phyloP scores from a whole-genome alignment of 2,888 invertebrate species.

The Yponomeuta cagnagella region DNA sequence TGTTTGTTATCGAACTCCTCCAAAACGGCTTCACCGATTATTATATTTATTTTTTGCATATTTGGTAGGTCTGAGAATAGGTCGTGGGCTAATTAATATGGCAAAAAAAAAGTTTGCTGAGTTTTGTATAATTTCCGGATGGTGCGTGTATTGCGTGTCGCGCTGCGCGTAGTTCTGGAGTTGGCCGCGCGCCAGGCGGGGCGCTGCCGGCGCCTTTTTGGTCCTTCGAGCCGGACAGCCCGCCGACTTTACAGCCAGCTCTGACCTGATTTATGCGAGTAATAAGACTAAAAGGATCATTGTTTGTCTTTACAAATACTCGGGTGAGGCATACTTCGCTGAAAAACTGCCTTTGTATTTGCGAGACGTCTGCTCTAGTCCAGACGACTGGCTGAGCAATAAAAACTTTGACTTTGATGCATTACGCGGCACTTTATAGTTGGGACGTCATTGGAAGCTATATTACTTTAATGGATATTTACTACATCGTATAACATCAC shows the following conservation, averaged over 20 bases:
- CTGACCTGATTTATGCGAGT: conserved; percentile 26
- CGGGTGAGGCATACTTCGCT: conserved; percentile 7
- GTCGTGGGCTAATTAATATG: too few species aligned
- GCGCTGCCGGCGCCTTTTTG: conserved; percentile 21
- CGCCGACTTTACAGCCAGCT: conserved; percentile 26
- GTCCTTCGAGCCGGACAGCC: conserved; percentile 24
- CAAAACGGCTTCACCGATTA: too few species aligned
- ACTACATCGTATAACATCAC: too few species aligned
- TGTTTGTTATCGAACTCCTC: too few species aligned
- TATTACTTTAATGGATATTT: too few species aligned
- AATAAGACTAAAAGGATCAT: conserved; percentile 19
- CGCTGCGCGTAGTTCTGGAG: neutral
- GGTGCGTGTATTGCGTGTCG: neutral
- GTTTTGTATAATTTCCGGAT: neutral
- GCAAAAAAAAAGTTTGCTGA: too few species aligned
- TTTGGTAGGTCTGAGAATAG: too few species aligned
- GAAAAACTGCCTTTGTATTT: neutral
- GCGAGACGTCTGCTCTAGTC: neutral
- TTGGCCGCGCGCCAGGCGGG: conserved; percentile 22
- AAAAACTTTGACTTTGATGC: neutral
- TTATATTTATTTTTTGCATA: too few species aligned
- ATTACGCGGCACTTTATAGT: neutral
- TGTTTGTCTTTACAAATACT: conserved; percentile 15
- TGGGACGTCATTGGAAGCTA: neutral
- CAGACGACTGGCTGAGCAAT: neutral